Percentiles rank a stretch among this genome's conserved stretches.
phyloP scores from a whole-genome alignment of 2,113 vertebrate species.

The Psilopsiagon aurifrons region DNA sequence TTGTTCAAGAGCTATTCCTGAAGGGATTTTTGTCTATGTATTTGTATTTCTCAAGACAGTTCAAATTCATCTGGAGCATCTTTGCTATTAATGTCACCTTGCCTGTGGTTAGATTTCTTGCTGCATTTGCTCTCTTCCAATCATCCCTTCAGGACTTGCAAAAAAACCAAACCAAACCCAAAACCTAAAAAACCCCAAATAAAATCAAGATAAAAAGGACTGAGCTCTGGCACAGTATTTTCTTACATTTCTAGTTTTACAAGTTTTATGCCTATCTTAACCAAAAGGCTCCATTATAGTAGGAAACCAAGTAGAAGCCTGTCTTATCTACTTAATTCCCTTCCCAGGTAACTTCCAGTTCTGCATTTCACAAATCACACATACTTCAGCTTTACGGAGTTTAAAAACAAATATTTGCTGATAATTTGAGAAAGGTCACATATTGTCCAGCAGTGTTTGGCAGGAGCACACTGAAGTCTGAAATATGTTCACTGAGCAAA shows the following conservation, averaged over 20 bases:
- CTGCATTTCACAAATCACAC: not conserved
- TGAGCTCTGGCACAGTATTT: not conserved
- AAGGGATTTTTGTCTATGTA: not conserved
- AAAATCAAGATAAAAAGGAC: not conserved
- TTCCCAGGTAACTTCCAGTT: not conserved
- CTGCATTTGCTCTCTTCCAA: not conserved
- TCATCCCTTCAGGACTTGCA: not conserved
- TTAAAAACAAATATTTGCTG: slow-evolving; percentile 9
- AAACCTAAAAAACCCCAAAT: not conserved
- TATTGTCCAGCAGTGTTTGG: not conserved
- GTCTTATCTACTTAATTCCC: not conserved
- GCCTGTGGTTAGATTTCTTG: not conserved
- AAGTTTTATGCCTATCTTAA: not conserved
- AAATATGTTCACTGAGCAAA: not conserved
- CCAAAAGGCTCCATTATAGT: not conserved
- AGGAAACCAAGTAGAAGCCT: not conserved
- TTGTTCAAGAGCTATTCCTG: not conserved
- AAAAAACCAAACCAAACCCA: not conserved
- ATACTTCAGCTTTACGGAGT: not conserved
- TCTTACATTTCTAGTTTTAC: not conserved
- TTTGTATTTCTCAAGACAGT: slow-evolving; percentile 11
- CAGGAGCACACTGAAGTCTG: not conserved
- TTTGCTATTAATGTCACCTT: slow-evolving; percentile 25
- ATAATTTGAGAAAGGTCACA: not conserved
- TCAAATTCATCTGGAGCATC: slow-evolving; percentile 9